Evolutionary conservation across 2,888 invertebrate genomes (phyloP).

Genomic region (Eledone cirrhosa): DNA sequence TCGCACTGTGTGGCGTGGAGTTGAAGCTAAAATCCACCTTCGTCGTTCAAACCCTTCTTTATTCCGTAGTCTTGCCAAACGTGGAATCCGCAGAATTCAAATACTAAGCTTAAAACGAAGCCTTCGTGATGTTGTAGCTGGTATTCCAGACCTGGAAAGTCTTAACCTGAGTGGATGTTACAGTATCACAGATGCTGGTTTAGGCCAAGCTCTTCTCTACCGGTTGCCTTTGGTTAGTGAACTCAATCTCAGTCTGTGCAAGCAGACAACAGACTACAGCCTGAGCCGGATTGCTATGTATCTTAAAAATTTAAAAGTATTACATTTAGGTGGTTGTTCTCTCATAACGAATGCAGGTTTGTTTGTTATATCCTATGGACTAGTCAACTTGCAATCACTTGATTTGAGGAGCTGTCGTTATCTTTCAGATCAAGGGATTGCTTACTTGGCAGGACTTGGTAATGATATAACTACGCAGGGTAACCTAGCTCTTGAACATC

Average conservation of each 20-base stretch:
- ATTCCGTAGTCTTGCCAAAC: constrained; percentile 84
- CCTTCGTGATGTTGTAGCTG: constrained; percentile 84
- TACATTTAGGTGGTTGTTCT: constrained; percentile 91
- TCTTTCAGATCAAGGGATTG: constrained; percentile 89
- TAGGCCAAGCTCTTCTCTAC: constrained; percentile 81
- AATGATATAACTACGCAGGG: constrained; percentile 50
- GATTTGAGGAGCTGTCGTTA: constrained; percentile 93
- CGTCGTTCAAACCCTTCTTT: constrained; percentile 81
- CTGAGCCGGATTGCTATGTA: constrained; percentile 85
- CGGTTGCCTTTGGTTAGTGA: constrained; percentile 81
- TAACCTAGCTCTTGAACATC: constrained; percentile 79
- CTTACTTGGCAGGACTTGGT: constrained; percentile 77
- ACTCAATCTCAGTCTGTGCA: constrained; percentile 89
- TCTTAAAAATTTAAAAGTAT: constrained; percentile 82
- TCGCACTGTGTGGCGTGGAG: constrained; percentile 92
- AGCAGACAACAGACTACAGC: constrained; percentile 92
- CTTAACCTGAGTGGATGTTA: constrained; percentile 92
- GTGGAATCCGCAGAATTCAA: constrained; percentile 89
- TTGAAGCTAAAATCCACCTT: constrained; percentile 89
- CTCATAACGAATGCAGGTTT: constrained; percentile 90
- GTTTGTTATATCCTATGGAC: constrained; percentile 85
- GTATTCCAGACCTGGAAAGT: constrained; percentile 85
- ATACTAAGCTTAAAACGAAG: constrained; percentile 85
- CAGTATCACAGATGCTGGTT: constrained; percentile 86
- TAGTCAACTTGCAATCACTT: constrained; percentile 82